These are phyloP conservation scores for Carassius gibelio DNA, from an alignment of 2,113 vertebrate genomes.

Conservation along the genomic window DNA sequence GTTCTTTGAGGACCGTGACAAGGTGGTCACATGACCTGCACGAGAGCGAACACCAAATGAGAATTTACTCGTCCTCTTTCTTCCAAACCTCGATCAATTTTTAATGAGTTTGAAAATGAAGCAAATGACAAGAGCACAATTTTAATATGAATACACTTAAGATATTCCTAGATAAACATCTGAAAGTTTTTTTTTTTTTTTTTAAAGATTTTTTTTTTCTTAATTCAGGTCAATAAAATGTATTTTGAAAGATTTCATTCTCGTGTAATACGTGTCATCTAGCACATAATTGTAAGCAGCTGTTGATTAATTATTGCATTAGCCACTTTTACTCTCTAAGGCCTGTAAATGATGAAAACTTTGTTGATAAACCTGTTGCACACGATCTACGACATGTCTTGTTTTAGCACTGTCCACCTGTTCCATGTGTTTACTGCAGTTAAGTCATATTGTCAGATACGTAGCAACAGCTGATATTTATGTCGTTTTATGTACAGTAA, in stretches of 20 bases:
- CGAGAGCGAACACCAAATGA: not conserved
- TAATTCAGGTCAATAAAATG: not conserved
- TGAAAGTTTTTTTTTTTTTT: too few relatives aligned
- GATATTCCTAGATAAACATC: not conserved
- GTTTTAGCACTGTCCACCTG: too few relatives aligned
- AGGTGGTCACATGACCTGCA: constrained; percentile 87
- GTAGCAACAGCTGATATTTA: not conserved
- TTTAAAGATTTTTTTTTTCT: too few relatives aligned
- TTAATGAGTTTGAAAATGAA: not conserved
- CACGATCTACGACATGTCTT: too few relatives aligned
- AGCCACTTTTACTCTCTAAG: not conserved
- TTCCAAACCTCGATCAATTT: not conserved
- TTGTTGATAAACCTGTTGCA: too few relatives aligned
- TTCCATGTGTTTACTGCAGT: too few relatives aligned
- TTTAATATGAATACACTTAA: too few relatives aligned
- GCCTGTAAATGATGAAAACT: too few relatives aligned
- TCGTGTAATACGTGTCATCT: not conserved
- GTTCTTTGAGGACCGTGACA: constrained; percentile 86
- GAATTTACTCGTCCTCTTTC: not conserved
- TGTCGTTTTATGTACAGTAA: not conserved
- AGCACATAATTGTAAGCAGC: not conserved
- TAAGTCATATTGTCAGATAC: not conserved
- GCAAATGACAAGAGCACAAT: not conserved
- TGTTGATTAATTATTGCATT: not conserved
- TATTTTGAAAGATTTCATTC: not conserved